Conservation (phyloP, 2,888 invertebrate species). For the Endomychus coccineus region DNA sequence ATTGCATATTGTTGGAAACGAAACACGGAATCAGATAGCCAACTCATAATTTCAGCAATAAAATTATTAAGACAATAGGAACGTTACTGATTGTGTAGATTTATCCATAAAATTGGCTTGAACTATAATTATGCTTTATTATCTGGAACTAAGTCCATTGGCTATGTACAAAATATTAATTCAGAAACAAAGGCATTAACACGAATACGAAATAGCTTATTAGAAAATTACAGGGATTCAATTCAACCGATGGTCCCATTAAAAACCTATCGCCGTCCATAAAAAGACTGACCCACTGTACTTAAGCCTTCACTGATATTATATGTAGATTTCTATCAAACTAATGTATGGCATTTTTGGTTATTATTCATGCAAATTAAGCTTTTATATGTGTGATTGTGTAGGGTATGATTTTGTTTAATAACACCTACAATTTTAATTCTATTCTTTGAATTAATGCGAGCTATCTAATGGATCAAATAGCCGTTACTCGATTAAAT, state of each 20-base stretch:
- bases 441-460: conserved; percentile 15
- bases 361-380: conserved; percentile 42
- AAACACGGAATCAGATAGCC: too few species aligned
- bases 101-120: too few species aligned
- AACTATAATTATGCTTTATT: too few species aligned
- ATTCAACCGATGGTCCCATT: conserved; percentile 7
- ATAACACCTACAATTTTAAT: conserved; percentile 35
- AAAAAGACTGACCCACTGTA: conserved; percentile 20
- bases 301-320: conserved; percentile 31
- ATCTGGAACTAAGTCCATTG: conserved; percentile 11
- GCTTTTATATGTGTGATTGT: conserved; percentile 38
- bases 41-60: too few species aligned
- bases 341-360: conserved; percentile 40
- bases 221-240: conserved; percentile 17
- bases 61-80: too few species aligned
- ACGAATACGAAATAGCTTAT: conserved; percentile 18
- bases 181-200: conserved; percentile 17
- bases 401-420: conserved; percentile 39
- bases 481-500: conserved; percentile 12
- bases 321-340: conserved; percentile 38
- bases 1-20: too few species aligned
- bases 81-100: too few species aligned
- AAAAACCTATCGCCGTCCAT: conserved; percentile 9
- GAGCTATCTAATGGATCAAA: conserved; percentile 15
- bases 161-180: conserved; percentile 10